Evolutionary conservation across 2,888 invertebrate species (phyloP).

Genomic region (Meghimatium bilineatum): DNA sequence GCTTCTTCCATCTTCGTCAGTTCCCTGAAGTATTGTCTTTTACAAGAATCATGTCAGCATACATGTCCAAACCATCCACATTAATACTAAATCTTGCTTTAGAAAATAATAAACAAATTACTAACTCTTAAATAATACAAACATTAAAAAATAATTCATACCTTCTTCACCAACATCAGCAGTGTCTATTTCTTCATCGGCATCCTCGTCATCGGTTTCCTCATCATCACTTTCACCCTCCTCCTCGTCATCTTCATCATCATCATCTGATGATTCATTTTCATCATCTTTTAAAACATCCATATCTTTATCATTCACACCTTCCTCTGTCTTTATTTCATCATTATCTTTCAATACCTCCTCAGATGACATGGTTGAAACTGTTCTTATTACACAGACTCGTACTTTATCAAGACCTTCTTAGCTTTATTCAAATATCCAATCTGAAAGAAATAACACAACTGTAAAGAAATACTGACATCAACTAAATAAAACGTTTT

Average conservation of each 20-base stretch:
- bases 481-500: not conserved
- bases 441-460: not conserved
- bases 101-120: no score
- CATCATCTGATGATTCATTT: slow-evolving; percentile 36
- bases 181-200: slow-evolving; percentile 38
- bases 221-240: slow-evolving; percentile 24
- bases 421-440: not conserved
- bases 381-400: not conserved
- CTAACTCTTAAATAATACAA: no score
- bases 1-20: no score
- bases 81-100: no score
- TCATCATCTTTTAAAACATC: slow-evolving; percentile 26
- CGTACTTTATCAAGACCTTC: not conserved
- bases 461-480: not conserved
- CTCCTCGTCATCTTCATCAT: slow-evolving; percentile 13
- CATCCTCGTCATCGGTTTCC: slow-evolving; percentile 25
- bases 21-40: no score
- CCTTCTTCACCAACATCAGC: slow-evolving; percentile 41
- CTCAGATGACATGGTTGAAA: not conserved
- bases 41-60: no score
- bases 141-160: not conserved
- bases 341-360: slow-evolving; percentile 23
- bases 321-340: slow-evolving; percentile 54
- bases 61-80: no score
- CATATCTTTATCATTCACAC: slow-evolving; percentile 40